Base-by-base conservation (phyloP, 1,140 invertebrate species). In the Megathymus violae region DNA sequence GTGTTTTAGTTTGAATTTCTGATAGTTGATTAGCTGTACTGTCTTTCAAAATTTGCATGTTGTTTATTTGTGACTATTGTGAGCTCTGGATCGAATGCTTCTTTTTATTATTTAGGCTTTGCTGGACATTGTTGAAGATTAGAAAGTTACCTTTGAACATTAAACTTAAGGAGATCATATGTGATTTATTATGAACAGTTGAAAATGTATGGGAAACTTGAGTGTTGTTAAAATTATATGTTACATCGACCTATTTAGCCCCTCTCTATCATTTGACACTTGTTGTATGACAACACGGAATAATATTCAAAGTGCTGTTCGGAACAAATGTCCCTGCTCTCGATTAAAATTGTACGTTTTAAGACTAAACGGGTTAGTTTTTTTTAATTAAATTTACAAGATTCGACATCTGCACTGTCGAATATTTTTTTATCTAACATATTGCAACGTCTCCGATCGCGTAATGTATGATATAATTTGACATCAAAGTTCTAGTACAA, bases 41-140 rank as follows among this genome's bases (percentile, higher is more conserved):
- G 31, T 60, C 61, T 69, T 73, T 64, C 71, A 69, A 82, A 70
- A 74, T 78, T 68, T 85, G 84, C 83, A 85, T 85, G 79, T 48
- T 5, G 59, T 78, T 70, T 69, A 48, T 66, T 66, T 65, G 62
- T 67, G 44, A 62, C 65, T 40, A 67, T 46, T 79, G 67, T 77
- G 72, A 70, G 67, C 76, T 76, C 74, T 44, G 68, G 65, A 74
- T 51, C 71, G 69, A 67, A 62, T 56, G 87, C 87, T 89, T 89
- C 62, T 88, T 88, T 71, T 83, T 80, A 85, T 88, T 74, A 85
- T 89, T 88, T 87, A 87, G 79, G 84, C 87, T 89, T 89, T 72
- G 86, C 84, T 84, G 71, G 78, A 40, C 41, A 46, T 46, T 59
- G 70, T 58, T 58, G 14, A 50, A 56, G 4, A 14, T 47, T 63